Evolutionary conservation across 2,113 vertebrate genomes (phyloP), one percentile per base, ranked within the genome.

Genomic region (Saccopteryx bilineata): DNA sequence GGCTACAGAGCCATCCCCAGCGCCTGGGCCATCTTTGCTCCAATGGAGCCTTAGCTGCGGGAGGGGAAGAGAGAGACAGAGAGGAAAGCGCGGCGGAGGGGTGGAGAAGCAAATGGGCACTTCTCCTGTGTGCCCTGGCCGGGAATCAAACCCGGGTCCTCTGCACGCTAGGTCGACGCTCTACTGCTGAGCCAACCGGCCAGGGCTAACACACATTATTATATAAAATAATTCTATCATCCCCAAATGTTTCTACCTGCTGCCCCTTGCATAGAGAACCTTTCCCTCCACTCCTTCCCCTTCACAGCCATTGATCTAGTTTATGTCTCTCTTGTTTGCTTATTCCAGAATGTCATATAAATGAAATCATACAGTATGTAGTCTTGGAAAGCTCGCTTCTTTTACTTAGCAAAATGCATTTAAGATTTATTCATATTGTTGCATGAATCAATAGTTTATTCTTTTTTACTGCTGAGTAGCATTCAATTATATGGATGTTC

Each of bases 341-440:
- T 80, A 68, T 88, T 93, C 56, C n/a, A 52, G 46, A 65, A 52
- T 46, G 52, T 39, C 65, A 61, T 26, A n/a, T 65, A 87, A 72
- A 79, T 82, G n/a, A 82, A 82, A 63, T 33, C 7, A 4, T 31
- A 66, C 12, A 48, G 63, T 54, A 79, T 48, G 26, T 13, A 79
- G 50, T 75, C n/a, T 83, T 79, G 72, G 61, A 79, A 75, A 74
- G 1, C 26, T 87, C 19, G 5, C 33, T 69, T 91, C 39, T 89
- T 82, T 93, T 63, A 61, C n/a, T 96, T 89, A 91, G 91, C 68
- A 76, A 87, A 96, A 33, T 84, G 48, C 52, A 89, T 79, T 68
- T 78, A 81, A 93, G 72, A 76, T 88, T 78, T 93, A 78, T 63
- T 76, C 74, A 72, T 33, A 33, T 28, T 56, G 60, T 63, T 66